These are phyloP conservation scores for Temnopleurus reevesii DNA, from an alignment of 53 echinoderm and acorn worm species.

Conservation along the genomic window DNA sequence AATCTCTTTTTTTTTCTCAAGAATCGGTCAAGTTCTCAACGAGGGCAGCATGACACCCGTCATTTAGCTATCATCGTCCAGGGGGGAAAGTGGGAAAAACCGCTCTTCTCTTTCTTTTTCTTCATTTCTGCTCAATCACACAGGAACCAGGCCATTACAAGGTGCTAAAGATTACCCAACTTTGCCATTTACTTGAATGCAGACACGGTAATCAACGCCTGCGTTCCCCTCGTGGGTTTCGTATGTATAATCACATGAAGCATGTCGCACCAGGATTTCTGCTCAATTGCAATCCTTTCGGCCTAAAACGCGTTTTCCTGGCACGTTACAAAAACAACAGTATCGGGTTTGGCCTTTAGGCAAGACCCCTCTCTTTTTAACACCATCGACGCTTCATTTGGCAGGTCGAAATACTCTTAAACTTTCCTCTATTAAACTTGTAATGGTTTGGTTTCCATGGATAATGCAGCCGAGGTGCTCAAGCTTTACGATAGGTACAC, in stretches of 20 bases:
- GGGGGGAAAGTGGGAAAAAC: slow-evolving; percentile 42
- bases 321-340: slow-evolving; percentile 63
- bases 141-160: slow-evolving; percentile 57
- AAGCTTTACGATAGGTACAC: background rate
- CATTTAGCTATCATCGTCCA: slow-evolving; percentile 3
- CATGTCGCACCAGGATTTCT: slow-evolving; percentile 61
- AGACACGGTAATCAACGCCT: slow-evolving; percentile 55
- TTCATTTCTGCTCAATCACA: background rate
- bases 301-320: slow-evolving; percentile 62
- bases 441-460: slow-evolving; percentile 34
- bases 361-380: slow-evolving; percentile 43
- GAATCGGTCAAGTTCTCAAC: slow-evolving; percentile 45
- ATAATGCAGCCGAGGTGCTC: slow-evolving; percentile 24
- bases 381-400: slow-evolving; percentile 1
- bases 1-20: background rate
- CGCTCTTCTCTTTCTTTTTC: slow-evolving; percentile 39
- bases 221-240: slow-evolving; percentile 49
- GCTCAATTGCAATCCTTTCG: slow-evolving; percentile 64
- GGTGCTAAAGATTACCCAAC: slow-evolving; percentile 58
- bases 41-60: slow-evolving; percentile 26
- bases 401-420: slow-evolving; percentile 26
- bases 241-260: slow-evolving; percentile 59
- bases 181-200: slow-evolving; percentile 43
- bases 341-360: slow-evolving; percentile 62
- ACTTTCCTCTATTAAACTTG: slow-evolving; percentile 16